A percentile compares a stretch with the other conserved stretches of the same genome.
Conservation (phyloP, 2,888 invertebrate species). For the Apodemia mormo region DNA sequence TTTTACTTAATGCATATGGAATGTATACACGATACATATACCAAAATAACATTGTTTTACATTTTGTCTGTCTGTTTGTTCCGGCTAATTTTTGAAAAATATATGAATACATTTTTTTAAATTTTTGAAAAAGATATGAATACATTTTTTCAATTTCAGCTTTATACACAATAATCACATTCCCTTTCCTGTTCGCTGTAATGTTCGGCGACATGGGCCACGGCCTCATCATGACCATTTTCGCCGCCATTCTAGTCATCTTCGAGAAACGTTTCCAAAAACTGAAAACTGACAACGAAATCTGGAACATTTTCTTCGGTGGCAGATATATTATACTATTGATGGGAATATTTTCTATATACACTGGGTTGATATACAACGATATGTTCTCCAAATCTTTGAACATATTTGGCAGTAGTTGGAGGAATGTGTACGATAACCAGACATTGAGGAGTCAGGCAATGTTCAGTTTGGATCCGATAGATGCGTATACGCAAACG, state of each 20-base stretch:
- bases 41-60: too few species aligned
- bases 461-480: constrained; percentile 72
- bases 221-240: constrained; percentile 85
- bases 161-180: constrained; percentile 87
- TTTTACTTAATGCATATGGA: too few species aligned
- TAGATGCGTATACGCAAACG: constrained; percentile 56
- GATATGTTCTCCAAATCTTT: constrained; percentile 87
- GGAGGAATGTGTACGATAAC: constrained; percentile 72
- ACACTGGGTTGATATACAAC: constrained; percentile 88
- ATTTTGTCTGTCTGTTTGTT: too few species aligned
- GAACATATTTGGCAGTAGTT: constrained; percentile 86
- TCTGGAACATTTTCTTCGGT: constrained; percentile 87
- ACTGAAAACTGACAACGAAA: constrained; percentile 81
- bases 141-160: constrained; percentile 65
- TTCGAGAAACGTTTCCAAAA: constrained; percentile 82
- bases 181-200: constrained; percentile 89
- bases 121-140: too few species aligned
- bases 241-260: constrained; percentile 84
- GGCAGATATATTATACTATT: constrained; percentile 88
- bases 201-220: constrained; percentile 91
- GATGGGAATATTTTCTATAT: constrained; percentile 88
- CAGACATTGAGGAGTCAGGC: constrained; percentile 50
- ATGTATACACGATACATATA: too few species aligned
- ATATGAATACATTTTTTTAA: too few species aligned
- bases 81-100: too few species aligned